These are phyloP conservation scores for Stichodactyla mertensii DNA, from an alignment of 64 coral and sea anemone species.

Conservation along the genomic window DNA sequence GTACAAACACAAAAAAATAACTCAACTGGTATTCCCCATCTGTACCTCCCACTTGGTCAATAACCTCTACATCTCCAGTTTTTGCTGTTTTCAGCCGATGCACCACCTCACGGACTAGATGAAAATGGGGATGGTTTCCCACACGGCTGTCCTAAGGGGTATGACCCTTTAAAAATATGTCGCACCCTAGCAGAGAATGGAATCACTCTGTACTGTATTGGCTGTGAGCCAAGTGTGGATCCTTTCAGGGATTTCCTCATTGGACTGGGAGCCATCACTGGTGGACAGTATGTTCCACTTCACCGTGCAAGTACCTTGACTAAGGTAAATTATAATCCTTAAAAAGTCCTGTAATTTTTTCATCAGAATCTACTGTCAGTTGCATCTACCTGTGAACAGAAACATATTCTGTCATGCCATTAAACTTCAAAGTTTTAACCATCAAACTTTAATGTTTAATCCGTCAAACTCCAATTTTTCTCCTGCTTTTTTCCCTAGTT, in stretches of 20 bases:
- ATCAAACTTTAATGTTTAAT: too few relatives aligned
- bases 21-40: too few relatives aligned
- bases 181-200: slow-evolving; percentile 70
- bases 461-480: too few relatives aligned
- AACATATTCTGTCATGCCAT: too few relatives aligned
- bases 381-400: too few relatives aligned
- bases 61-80: background rate
- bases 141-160: slow-evolving; percentile 60
- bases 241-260: slow-evolving; percentile 73
- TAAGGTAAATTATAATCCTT: slow-evolving; percentile 41
- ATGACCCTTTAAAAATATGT: slow-evolving; percentile 71
- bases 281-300: slow-evolving; percentile 91
- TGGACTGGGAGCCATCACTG: slow-evolving; percentile 71
- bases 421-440: too few relatives aligned
- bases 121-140: slow-evolving; percentile 66
- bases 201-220: slow-evolving; percentile 87
- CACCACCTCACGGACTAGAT: slow-evolving; percentile 87
- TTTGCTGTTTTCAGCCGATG: slow-evolving; percentile 60
- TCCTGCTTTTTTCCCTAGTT: too few relatives aligned
- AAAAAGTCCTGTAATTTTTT: background rate
- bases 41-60: too few relatives aligned
- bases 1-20: too few relatives aligned
- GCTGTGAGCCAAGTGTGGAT: slow-evolving; percentile 75
- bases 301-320: slow-evolving; percentile 47
- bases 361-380: too few relatives aligned